Percentiles rank a stretch among this genome's conserved stretches.
Conservation (phyloP, 2,113 vertebrate species). For the Clarias batrachus region DNA sequence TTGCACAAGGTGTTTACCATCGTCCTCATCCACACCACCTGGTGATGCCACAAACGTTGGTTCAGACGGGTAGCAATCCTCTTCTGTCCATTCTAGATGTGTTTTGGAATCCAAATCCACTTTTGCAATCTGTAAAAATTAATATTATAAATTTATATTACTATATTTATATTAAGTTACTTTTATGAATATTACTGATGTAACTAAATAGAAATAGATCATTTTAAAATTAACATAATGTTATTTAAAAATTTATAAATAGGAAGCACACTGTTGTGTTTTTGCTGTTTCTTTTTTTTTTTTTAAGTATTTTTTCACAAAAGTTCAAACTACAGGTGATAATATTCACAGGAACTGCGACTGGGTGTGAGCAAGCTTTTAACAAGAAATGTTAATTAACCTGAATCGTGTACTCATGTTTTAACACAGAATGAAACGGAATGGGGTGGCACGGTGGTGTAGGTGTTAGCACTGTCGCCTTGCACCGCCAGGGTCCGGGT, state of each 20-base stretch:
- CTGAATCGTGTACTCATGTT: not conserved
- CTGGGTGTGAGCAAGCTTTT: not conserved
- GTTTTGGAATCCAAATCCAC: constrained; percentile 75
- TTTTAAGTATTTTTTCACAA: not conserved
- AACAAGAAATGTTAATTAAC: not conserved
- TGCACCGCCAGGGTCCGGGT: too few relatives aligned
- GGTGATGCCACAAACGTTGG: constrained; percentile 84
- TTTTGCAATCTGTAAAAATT: constrained; percentile 78
- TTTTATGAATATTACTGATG: not conserved
- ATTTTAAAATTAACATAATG: not conserved
- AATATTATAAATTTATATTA: not conserved
- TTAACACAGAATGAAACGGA: not conserved
- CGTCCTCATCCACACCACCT: constrained; percentile 81
- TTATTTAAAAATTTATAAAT: not conserved
- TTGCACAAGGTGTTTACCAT: constrained; percentile 73
- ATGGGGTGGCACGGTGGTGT: too few relatives aligned
- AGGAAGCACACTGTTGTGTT: not conserved
- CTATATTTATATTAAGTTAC: not conserved
- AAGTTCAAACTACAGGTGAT: too few relatives aligned
- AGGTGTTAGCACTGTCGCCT: too few relatives aligned
- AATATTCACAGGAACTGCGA: too few relatives aligned
- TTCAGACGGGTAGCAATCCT: constrained; percentile 84
- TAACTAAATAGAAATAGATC: not conserved
- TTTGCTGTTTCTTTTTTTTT: not conserved
- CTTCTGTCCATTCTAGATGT: constrained; percentile 74